These are phyloP conservation scores for Galeopsomyia nigrocyanea DNA, from an alignment of 2,888 invertebrate genomes.

Conservation along the genomic window DNA sequence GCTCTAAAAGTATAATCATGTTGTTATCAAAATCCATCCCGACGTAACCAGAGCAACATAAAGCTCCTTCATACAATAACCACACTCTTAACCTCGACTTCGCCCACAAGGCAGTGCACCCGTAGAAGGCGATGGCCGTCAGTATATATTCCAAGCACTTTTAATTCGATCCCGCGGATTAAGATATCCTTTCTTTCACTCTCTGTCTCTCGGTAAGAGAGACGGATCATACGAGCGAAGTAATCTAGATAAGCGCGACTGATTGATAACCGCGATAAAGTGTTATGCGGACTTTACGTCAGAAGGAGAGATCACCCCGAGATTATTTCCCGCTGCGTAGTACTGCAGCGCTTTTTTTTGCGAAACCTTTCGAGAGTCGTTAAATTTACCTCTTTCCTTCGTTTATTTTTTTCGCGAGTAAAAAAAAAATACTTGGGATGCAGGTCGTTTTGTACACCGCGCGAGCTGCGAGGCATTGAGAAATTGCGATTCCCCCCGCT, in stretches of 20 bases:
- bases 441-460: constrained; percentile 9
- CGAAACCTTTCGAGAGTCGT: background rate
- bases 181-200: constrained; percentile 50
- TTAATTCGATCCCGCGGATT: constrained; percentile 51
- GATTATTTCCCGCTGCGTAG: constrained; percentile 44
- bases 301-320: constrained; percentile 36
- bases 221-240: constrained; percentile 51
- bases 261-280: constrained; percentile 48
- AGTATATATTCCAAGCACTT: constrained; percentile 29
- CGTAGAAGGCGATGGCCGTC: constrained; percentile 30
- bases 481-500: constrained; percentile 22
- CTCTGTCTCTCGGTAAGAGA: constrained; percentile 25
- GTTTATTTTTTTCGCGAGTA: background rate
- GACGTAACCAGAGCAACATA: background rate
- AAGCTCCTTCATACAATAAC: background rate
- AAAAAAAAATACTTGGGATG: background rate
- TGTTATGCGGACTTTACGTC: constrained; percentile 42
- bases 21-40: too few species aligned
- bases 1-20: too few species aligned
- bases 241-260: constrained; percentile 44
- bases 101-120: constrained; percentile 9
- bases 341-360: constrained; percentile 23
- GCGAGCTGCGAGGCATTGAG: constrained; percentile 21
- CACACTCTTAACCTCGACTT: background rate
- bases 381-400: constrained; percentile 11